Base-by-base conservation (phyloP, 1,140 invertebrate genomes). In the Pemphigus obesinymphae region DNA sequence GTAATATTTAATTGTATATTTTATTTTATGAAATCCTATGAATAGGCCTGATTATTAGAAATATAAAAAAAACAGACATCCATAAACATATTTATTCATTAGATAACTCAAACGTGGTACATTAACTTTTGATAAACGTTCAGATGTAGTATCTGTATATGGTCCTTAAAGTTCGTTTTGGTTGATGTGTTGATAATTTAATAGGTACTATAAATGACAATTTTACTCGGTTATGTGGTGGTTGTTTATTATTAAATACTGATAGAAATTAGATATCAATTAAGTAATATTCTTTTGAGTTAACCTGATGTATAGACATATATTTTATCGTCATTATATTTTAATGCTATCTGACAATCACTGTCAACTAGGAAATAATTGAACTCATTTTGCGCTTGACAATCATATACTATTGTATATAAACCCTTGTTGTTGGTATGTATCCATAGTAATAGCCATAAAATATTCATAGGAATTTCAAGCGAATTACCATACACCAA, bases 371-470 rank as follows among this genome's bases (percentile, higher is more conserved):
- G 53, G 26, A 34, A 55, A 31, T 78, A 17, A 58, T 78, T 40
- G 23, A 17, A 78, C 34, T 78, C 58, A 58, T 78, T 61, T 61
- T 23, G 20, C 4, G 29, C 7, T 34, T 50, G 72, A 37, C 45
- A 75, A 15, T 50, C 20, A 29, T 15, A 15, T 26, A 15, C 2
- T n/a, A 11, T 45, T 45, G 10, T 45, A 40, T 43, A 68, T 15
- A 5, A 53, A 80, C 17, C 8, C 3, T 61, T 61, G 76, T 80
- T 80, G 55, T 80, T 80, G 23, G 34, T 29, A 5, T 43, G 76
- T 80, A 63, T 80, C 76, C 76, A 80, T 80, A 80, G 76, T 61
- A 61, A 80, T 61, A 13, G 23, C 63, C 17, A 76, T 80, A 23
- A 80, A 80, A 63, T 43, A 80, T 80, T 80, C 34, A 80, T 29